Conservation (phyloP, 2,888 invertebrate species). For the Lasioglossum leucozonium region DNA sequence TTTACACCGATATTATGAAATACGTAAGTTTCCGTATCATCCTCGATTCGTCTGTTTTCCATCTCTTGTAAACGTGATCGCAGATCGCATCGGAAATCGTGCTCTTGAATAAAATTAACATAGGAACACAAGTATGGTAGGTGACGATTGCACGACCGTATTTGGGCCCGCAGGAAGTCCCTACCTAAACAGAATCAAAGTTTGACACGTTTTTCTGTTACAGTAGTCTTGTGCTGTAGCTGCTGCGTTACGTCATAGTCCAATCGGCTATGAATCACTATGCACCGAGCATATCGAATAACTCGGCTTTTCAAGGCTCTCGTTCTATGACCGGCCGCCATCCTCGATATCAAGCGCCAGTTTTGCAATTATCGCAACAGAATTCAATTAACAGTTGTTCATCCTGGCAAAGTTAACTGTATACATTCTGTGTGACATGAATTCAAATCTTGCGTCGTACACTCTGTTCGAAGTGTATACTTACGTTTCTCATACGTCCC, state of each 20-base stretch:
- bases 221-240: conserved; percentile 37
- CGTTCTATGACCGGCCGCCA: conserved; percentile 41
- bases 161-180: conserved; percentile 63
- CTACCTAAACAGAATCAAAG: conserved; percentile 51
- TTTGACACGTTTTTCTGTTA: conserved; percentile 54
- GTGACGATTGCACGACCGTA: conserved; percentile 49
- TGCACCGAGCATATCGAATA: conserved; percentile 66
- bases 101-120: conserved; percentile 37
- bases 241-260: conserved; percentile 67
- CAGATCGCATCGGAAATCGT: background rate
- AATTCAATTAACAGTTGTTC: conserved; percentile 22
- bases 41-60: conserved; percentile 29
- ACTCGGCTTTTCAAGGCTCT: conserved; percentile 71
- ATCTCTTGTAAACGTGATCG: conserved; percentile 7
- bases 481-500: background rate
- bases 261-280: conserved; percentile 75
- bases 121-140: conserved; percentile 24
- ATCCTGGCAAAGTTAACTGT: background rate
- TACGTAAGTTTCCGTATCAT: background rate
- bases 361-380: conserved; percentile 40
- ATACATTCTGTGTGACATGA: background rate
- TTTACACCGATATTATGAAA: background rate
- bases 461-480: background rate
- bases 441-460: background rate
- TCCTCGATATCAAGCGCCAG: conserved; percentile 27